Evolutionary conservation across 2,797 vertebrate species (phyloP).

Genomic region (Cyclura pinguis): DNA sequence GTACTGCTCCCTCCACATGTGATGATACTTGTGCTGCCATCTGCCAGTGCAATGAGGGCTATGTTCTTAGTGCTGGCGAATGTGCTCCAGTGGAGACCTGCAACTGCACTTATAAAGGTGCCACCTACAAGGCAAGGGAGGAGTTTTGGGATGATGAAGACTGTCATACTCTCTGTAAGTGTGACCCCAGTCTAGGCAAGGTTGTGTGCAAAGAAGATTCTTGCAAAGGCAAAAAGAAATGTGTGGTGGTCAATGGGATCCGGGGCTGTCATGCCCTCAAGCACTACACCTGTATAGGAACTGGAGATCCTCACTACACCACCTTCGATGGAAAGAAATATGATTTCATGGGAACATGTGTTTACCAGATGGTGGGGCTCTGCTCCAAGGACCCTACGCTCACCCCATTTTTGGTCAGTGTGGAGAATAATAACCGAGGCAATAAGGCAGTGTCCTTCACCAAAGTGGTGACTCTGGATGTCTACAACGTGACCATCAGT

Average conservation of each 20-base stretch:
- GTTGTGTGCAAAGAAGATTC: background rate
- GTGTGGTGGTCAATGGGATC: background rate
- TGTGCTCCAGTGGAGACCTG: constrained; percentile 78
- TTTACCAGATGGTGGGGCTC: constrained; percentile 72
- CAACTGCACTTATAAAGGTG: background rate
- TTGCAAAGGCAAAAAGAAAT: constrained; percentile 64
- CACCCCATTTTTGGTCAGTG: constrained; percentile 58
- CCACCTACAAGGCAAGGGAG: constrained; percentile 73
- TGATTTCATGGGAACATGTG: constrained; percentile 75
- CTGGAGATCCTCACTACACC: constrained; percentile 59
- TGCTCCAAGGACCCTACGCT: constrained; percentile 43
- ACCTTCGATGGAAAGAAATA: constrained; percentile 75
- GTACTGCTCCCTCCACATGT: constrained; percentile 76
- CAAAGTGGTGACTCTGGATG: constrained; percentile 68
- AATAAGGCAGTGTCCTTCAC: constrained; percentile 69
- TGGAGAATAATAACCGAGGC: constrained; percentile 74
- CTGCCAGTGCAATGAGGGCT: constrained; percentile 83
- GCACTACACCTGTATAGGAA: constrained; percentile 60
- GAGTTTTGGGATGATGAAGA: constrained; percentile 81
- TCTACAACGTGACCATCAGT: constrained; percentile 59
- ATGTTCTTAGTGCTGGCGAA: constrained; percentile 77
- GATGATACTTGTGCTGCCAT: constrained; percentile 80
- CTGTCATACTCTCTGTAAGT: background rate
- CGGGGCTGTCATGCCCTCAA: constrained; percentile 57
- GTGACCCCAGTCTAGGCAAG: background rate